Percentiles rank a stretch among this genome's conserved stretches.
phyloP scores from a whole-genome alignment of 2,888 invertebrate genomes.

The Tipula lateralis region DNA sequence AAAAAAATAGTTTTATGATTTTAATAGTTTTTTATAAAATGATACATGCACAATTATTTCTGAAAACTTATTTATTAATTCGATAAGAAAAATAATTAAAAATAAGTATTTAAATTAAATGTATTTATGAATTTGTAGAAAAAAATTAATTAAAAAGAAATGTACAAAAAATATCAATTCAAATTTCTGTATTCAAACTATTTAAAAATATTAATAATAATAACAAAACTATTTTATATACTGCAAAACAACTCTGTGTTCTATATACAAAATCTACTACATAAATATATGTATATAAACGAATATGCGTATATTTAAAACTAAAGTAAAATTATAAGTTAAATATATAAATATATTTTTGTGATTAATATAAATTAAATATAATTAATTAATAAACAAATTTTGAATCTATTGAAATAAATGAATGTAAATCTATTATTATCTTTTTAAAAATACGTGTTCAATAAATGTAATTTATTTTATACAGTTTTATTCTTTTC shows the following conservation, averaged over 20 bases:
- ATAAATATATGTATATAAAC: neutral
- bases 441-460: neutral
- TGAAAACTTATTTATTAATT: neutral
- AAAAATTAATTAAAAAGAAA: neutral
- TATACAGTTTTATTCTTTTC: neutral
- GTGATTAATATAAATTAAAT: neutral
- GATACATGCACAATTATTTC: neutral
- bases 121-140: neutral
- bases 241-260: conserved; percentile 19
- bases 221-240: conserved; percentile 19
- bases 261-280: neutral
- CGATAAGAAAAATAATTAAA: neutral
- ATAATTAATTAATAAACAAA: neutral
- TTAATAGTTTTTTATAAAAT: neutral
- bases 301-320: neutral
- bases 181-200: neutral
- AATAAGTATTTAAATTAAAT: neutral
- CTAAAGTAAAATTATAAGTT: neutral
- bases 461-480: conserved; percentile 24
- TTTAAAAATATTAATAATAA: neutral
- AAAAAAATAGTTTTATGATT: neutral
- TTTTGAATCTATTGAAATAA: neutral
- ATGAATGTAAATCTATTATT: neutral
- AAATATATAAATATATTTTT: conserved; percentile 13
- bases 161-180: conserved; percentile 8